Evolutionary conservation across 2,113 vertebrate genomes (phyloP).

Genomic region (Microtus montanus): DNA sequence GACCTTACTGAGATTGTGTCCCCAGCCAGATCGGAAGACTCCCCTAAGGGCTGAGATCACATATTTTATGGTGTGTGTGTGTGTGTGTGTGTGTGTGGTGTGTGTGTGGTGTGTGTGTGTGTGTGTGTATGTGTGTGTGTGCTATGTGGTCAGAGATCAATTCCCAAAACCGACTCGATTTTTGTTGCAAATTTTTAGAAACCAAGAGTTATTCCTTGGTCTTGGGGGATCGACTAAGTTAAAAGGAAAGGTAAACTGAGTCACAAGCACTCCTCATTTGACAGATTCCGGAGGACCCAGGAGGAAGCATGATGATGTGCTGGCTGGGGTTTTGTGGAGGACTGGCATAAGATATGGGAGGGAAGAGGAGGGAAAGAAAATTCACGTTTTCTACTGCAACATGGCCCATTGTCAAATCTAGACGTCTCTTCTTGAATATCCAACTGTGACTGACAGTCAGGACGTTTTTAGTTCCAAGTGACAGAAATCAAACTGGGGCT

Average conservation of each 20-base stretch:
- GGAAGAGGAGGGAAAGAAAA: not conserved
- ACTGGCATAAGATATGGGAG: not conserved
- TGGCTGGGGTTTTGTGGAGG: not conserved
- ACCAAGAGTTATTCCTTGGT: not conserved
- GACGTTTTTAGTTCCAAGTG: not conserved
- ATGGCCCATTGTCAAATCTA: not conserved
- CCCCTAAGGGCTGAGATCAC: not conserved
- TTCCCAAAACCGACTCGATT: not conserved
- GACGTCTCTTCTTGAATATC: not conserved
- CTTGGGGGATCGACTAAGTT: not conserved
- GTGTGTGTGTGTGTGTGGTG: not conserved
- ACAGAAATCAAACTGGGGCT: not conserved
- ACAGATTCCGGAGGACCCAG: not conserved
- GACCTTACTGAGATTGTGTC: not conserved
- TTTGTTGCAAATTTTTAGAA: not conserved
- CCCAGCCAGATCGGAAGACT: not conserved
- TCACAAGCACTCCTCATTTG: not conserved
- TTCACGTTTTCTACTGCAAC: not conserved
- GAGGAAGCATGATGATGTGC: not conserved
- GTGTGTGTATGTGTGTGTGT: not conserved
- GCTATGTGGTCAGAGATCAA: not conserved
- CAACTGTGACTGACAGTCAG: not conserved
- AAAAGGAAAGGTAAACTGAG: not conserved
- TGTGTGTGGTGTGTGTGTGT: not conserved
- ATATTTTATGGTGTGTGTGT: not conserved